Evolutionary conservation across 2,888 invertebrate genomes (phyloP), one percentile per base, ranked within the genome.

Genomic region (Dioctria linearis): DNA sequence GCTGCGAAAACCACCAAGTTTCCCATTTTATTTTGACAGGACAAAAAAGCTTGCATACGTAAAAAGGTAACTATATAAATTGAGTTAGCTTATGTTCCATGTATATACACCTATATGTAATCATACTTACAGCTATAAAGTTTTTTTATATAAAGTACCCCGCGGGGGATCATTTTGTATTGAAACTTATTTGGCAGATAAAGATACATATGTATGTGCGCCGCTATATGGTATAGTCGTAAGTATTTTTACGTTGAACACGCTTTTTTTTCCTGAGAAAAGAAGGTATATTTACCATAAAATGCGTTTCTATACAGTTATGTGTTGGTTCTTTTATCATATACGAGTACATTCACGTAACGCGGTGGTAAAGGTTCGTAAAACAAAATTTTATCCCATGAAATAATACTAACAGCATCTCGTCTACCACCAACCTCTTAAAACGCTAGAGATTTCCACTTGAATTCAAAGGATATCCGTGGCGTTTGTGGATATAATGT

Each of bases 391-490:
- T 54, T 71, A 43, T 51, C n/a, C 71, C 71, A 54, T 54, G 39
- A 71, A 71, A 51, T 25, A 25, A 25, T 39, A 39, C 39, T 11
- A 8, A 71, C 54, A 46, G 46, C 42, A 71, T 5, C 42, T n/a
- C 40, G 46, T 9, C n/a, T 9, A 42, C 25, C 25, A 25, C 25
- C 25, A 25, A 25, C 43, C 51, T 37, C 43, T 42, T 54, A 5
- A 13, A 51, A 46, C 51, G 11, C 54, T 25, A 51, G 54, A 54
- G 71, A 39, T 71, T 71, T 71, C 71, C 40, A 39, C 39, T 71
- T 39, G 71, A 71, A 71, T 71, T 71, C 51, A 71, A 71, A 71
- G 71, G 71, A 51, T 71, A 71, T 51, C 40, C 54, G n/a, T 9
- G 25, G 39, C 51, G 13, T 9, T 71, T 39, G n/a, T 69, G 51